A percentile compares a stretch with the other conserved stretches of the same genome.
phyloP scores from a whole-genome alignment of 2,113 vertebrate species.

The Dipodomys stephensi region DNA sequence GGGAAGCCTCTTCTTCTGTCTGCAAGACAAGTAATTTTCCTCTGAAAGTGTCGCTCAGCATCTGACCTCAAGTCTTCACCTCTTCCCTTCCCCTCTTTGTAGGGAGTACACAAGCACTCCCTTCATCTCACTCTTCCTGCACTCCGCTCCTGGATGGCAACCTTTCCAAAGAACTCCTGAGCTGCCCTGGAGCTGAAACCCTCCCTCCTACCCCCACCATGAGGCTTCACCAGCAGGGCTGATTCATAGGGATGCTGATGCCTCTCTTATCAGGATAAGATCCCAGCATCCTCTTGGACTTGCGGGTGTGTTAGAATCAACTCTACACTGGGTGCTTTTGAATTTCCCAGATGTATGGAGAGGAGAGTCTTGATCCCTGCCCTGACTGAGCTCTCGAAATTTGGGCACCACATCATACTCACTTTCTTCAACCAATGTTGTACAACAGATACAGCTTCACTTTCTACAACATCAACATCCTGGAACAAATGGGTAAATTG shows the following conservation, averaged over 20 bases:
- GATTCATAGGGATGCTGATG: not conserved
- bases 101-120: too few relatives aligned
- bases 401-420: slow-evolving; percentile 34
- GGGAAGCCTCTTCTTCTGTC: slow-evolving; percentile 66
- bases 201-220: too few relatives aligned
- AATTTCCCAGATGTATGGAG: not conserved
- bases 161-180: not conserved
- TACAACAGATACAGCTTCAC: slow-evolving; percentile 47
- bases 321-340: not conserved
- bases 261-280: not conserved
- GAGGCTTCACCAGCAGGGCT: not conserved
- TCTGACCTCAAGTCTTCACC: not conserved
- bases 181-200: not conserved
- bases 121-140: not conserved
- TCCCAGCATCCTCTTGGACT: not conserved
- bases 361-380: not conserved
- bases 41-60: not conserved
- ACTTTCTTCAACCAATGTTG: slow-evolving; percentile 77
- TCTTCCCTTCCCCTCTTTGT: not conserved
- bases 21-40: slow-evolving; percentile 58
- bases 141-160: not conserved
- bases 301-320: not conserved
- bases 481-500: slow-evolving; percentile 54
- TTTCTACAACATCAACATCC: slow-evolving; percentile 62
- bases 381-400: not conserved